Evolutionary conservation across 2,113 vertebrate genomes (phyloP), one percentile per base, ranked within the genome.

Genomic region (Protobothrops flavoviridis): DNA sequence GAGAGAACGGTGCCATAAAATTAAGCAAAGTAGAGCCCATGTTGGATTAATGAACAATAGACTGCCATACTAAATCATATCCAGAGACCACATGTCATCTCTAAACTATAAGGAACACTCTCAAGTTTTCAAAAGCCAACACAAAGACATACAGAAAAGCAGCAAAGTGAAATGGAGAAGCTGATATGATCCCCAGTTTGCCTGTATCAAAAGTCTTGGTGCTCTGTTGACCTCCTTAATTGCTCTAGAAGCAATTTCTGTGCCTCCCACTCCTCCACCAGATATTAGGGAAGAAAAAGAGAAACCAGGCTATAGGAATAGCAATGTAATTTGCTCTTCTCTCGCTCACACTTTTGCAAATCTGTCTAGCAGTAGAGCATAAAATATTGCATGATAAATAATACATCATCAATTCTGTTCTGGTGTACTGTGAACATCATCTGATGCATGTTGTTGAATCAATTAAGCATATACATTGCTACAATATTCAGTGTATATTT

Each of bases 1-100:
- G 23, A 88, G 92, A 24, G 0, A 0, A 43, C 17, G 0, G 8
- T 0, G 24, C 61, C 20, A 0, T 52, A 56, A 89, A 61, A 48
- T 55, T 15, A 52, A 85, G 26, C 53, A 85, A 45, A 61, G 56
- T 39, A 87, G 87, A 92, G 74, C 24, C 87, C 33, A 45, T 5
- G 24, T 26, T 61, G 48, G n/a, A 87, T 85, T 48, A 86, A 59
- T 23, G 43, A 29, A 45, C 29, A 11, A 61, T 48, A 50, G 23
- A 64, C 45, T n/a, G 45, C 43, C 33, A 52, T 24, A 29, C 6
- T n/a, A 43, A 93, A 89, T 56, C 74, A 8, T 50, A 43, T 61
- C 89, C 45, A 61, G 20, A 64, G 45, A 10, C 21, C 53, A 45
- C 23, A 39, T 85, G 21, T 29, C 17, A 64, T 17, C 55, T 20